These are phyloP conservation scores for Carlito syrichta DNA, from an alignment of 2,113 vertebrate genomes.

Conservation along the genomic window DNA sequence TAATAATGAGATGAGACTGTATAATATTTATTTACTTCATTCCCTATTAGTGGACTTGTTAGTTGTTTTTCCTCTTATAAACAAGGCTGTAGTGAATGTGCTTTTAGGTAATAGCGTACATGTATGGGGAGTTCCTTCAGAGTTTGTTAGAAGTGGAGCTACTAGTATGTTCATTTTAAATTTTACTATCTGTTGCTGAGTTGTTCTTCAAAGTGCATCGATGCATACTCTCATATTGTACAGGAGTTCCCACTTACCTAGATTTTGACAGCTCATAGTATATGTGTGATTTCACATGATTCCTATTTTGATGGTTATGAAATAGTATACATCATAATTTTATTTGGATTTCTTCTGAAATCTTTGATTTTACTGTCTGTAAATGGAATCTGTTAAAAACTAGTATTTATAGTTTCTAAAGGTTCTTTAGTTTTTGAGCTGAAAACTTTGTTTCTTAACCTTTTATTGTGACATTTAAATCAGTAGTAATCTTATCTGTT, in stretches of 20 bases:
- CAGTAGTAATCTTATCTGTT: background rate
- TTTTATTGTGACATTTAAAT: slow-evolving; percentile 36
- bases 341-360: background rate
- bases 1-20: background rate
- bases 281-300: background rate
- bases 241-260: background rate
- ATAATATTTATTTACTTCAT: background rate
- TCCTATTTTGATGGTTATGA: background rate
- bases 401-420: background rate
- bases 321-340: background rate
- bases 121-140: background rate
- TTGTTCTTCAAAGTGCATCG: background rate
- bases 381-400: background rate
- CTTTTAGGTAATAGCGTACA: background rate
- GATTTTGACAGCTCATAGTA: background rate
- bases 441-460: background rate
- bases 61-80: background rate
- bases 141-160: background rate
- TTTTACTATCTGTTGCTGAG: background rate
- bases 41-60: background rate
- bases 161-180: background rate
- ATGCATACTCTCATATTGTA: background rate
- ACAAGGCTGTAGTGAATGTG: background rate
- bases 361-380: background rate
- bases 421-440: background rate